Conservation (phyloP, 2,113 vertebrate species). For the Sitta europaea region DNA sequence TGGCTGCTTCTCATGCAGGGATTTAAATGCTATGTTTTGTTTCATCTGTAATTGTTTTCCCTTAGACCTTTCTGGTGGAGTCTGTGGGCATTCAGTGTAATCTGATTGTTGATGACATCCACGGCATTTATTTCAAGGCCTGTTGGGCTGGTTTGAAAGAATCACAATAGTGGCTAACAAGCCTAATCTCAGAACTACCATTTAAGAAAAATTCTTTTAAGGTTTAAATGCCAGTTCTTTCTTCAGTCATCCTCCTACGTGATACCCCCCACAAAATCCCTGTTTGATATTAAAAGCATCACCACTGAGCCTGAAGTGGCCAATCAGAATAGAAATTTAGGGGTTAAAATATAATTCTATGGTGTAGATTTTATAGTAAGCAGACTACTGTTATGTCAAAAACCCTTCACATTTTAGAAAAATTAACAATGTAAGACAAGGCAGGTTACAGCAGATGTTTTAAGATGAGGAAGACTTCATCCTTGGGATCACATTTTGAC, state of each 20-base stretch:
- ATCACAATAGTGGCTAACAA: not conserved
- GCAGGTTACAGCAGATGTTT: not conserved
- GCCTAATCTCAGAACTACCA: not conserved
- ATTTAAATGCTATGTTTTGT: constrained; percentile 54
- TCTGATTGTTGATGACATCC: constrained; percentile 28
- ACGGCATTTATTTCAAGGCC: constrained; percentile 11
- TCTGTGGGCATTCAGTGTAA: constrained; percentile 3
- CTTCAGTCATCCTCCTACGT: not conserved
- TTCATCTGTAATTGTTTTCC: constrained; percentile 35
- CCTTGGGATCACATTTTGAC: not conserved
- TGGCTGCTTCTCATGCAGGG: not conserved
- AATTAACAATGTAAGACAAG: not conserved
- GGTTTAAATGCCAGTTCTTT: not conserved
- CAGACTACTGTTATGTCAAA: not conserved
- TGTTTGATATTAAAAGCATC: not conserved
- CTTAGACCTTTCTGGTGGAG: constrained; percentile 15
- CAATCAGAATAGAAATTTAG: not conserved
- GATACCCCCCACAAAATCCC: not conserved
- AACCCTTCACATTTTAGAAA: not conserved
- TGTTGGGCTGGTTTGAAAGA: not conserved
- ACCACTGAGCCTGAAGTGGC: not conserved
- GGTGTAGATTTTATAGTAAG: not conserved
- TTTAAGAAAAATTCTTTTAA: not conserved
- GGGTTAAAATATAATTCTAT: not conserved
- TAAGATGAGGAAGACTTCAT: not conserved